Percentiles rank a stretch among this genome's conserved stretches.
These are phyloP conservation scores for Ryuthela nishihirai DNA, from an alignment of 2,888 invertebrate genomes.

Conservation along the genomic window DNA sequence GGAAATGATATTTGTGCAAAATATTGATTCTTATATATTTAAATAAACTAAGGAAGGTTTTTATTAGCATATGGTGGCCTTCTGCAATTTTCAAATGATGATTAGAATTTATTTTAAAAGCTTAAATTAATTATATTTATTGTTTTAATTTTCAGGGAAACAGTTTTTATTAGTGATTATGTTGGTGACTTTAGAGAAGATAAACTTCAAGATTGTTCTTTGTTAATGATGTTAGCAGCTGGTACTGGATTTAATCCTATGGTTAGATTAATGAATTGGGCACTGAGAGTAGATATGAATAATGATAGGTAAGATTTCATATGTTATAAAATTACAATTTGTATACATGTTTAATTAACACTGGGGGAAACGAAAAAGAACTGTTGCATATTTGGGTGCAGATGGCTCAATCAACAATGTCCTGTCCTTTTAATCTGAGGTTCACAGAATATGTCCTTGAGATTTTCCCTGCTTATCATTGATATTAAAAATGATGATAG, in stretches of 20 bases:
- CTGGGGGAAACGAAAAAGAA: too few species aligned
- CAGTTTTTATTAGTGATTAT: slow-evolving; percentile 52
- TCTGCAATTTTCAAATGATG: not conserved
- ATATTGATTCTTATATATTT: not conserved
- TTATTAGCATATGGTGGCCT: not conserved
- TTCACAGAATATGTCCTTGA: too few species aligned
- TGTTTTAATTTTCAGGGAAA: slow-evolving; percentile 50
- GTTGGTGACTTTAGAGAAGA: slow-evolving; percentile 1
- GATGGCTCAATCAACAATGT: too few species aligned
- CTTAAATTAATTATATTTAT: not conserved
- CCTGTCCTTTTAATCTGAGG: too few species aligned
- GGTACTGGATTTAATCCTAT: slow-evolving; percentile 91
- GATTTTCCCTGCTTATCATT: too few species aligned
- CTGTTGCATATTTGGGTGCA: too few species aligned
- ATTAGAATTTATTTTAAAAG: not conserved
- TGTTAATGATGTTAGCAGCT: slow-evolving; percentile 62
- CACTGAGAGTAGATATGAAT: not conserved
- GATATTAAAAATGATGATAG: too few species aligned
- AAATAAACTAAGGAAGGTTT: not conserved
- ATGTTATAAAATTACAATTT: too few species aligned
- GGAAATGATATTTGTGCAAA: too few species aligned
- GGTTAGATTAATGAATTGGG: slow-evolving; percentile 54
- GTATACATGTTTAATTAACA: too few species aligned
- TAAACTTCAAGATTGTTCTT: not conserved
- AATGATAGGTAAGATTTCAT: not conserved